Base-by-base conservation (phyloP, 2,888 invertebrate species). In the Stegophylla sp. region DNA sequence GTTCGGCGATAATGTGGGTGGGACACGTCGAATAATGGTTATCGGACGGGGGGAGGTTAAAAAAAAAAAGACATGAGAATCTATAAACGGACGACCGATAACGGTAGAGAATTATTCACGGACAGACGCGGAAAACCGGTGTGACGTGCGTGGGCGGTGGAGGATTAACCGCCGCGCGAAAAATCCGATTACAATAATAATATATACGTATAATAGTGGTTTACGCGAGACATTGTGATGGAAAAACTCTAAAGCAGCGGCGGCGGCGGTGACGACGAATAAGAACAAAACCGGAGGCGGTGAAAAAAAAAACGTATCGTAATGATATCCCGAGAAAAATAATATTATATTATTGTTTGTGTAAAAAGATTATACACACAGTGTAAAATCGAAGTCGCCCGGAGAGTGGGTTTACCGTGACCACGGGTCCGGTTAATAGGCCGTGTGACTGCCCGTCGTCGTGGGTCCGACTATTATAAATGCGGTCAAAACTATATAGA, bases 31-130 rank as follows among this genome's bases (percentile, higher is more conserved):
- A 56, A 71, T 53, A 71, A 71, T 9, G 34, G 53, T 20, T 34
- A 56, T 56, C 23, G 56, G 9, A 56, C 12, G 20, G 10, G 17
- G n/a, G n/a, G n/a, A n/a, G n/a, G n/a, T n/a, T n/a, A n/a, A n/a
- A n/a, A 20, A 17, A 56, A 71, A 61, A 61, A 61, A 34, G 1
- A 34, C 28, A 26, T 13, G 28, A 34, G 5, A 17, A 17, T 34
- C 17, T 61, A 61, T 34, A 61, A 34, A 61, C 61, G 61, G 61
- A 4, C 26, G 4, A 69, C 45, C 61, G 3, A 48, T 45, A 74
- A 74, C 74, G 63, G 74, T 45, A 61, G 34, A 20, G 34, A 72
- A 75, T 75, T 75, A 75, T 75, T 63, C 74, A 75, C 74, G 74
- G 64, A 64, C 64, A 28, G 34, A 17, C 51, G 34, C 13, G 34